Evolutionary conservation across 2,797 vertebrate genomes (phyloP), one percentile per base, ranked within the genome.

Genomic region (Lutjanus campechanus): DNA sequence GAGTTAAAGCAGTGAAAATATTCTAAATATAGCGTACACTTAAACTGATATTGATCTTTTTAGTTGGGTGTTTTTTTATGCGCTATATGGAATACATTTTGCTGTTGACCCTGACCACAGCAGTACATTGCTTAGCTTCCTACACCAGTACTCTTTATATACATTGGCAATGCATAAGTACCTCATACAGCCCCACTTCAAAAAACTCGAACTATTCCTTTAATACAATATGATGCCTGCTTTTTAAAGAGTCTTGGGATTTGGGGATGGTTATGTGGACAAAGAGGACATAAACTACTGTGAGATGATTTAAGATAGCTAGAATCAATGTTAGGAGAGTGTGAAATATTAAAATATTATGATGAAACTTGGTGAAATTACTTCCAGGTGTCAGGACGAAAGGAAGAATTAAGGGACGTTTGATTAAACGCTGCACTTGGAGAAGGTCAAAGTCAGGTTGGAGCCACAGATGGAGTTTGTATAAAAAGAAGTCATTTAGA

Each of bases 311-410:
- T 47, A 78, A 73, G 17, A 77, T 47, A 65, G 54, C 71, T 72
- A 62, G 71, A 67, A 71, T 73, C 36, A 59, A 51, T n/a, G 47
- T 68, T 56, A 69, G 20, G 16, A 16, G 9, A 65, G 53, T 36
- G 50, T 73, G 50, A 73, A 74, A 81, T 69, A 76, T 47, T 44
- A 12, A 59, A 73, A 74, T 43, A 63, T 55, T 69, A 72, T 89
- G 85, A 92, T 81, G 88, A 73, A 87, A 92, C 62, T 36, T 20
- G 53, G 58, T 54, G 86, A 90, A 89, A 90, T 78, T 62, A 58
- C 65, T 72, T 69, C 54, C 68, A 82, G 83, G 81, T 87, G 81
- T 77, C 49, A 43, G 70, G 68, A 69, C 1, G 19, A 66, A 77
- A 58, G 51, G 64, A 60, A 75, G 58, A 83, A 76, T 73, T 76